Evolutionary conservation across 30 jellyfish, hydroid and myxozoan species (phyloP).

Genomic region (Phacellophora camtschatica): DNA sequence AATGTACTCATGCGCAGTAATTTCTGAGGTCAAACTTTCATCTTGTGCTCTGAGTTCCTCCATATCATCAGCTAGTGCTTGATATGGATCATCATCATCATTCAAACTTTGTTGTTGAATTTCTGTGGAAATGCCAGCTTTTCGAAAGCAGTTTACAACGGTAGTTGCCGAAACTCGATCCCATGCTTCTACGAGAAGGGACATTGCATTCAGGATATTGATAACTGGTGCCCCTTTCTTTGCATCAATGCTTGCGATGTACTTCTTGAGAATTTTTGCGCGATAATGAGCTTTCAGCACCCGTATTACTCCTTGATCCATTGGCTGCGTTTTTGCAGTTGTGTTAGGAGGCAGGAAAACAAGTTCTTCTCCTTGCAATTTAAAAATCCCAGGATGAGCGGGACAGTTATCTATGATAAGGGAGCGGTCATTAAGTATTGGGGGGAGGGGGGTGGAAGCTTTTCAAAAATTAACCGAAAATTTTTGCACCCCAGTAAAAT

Average conservation of each 20-base stretch:
- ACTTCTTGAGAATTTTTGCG: background rate
- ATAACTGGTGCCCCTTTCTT: too few relatives aligned
- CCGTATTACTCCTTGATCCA: constrained; percentile 35
- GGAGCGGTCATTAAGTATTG: constrained; percentile 21
- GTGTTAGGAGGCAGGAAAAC: constrained; percentile 27
- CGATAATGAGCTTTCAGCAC: background rate
- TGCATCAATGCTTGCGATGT: constrained; percentile 17
- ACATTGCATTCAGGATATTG: too few relatives aligned
- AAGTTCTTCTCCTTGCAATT: background rate
- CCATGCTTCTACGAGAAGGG: too few relatives aligned
- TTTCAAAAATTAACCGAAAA: background rate
- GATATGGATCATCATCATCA: too few relatives aligned
- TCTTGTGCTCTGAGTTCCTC: too few relatives aligned
- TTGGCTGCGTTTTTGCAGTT: constrained; percentile 21
- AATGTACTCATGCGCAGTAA: too few relatives aligned
- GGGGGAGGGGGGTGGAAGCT: constrained; percentile 3
- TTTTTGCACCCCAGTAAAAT: constrained; percentile 19
- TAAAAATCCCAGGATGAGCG: background rate
- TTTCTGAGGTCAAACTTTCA: too few relatives aligned
- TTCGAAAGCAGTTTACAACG: background rate
- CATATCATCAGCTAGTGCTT: too few relatives aligned
- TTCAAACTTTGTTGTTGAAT: background rate
- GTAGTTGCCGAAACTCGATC: background rate
- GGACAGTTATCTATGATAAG: constrained; percentile 16
- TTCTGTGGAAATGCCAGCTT: background rate